These are phyloP conservation scores for Emys orbicularis DNA, from an alignment of 2,797 vertebrate species.

Conservation along the genomic window DNA sequence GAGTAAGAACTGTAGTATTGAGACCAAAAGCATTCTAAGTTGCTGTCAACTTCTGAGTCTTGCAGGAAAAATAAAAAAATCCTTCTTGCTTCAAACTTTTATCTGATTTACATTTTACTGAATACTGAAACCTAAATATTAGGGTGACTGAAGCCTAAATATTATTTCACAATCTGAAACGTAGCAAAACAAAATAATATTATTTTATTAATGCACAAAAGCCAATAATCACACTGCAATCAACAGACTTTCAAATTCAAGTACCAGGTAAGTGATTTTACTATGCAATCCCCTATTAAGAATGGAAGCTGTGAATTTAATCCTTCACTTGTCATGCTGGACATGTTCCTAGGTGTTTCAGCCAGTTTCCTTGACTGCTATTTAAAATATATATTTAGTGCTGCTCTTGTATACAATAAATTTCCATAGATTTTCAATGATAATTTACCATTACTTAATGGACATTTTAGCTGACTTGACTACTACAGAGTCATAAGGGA, in stretches of 20 bases:
- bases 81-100: rapidly evolving
- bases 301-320: not conserved
- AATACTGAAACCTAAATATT: not conserved
- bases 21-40: not conserved
- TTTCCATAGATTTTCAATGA: not conserved
- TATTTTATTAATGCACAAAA: not conserved
- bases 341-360: not conserved
- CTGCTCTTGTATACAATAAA: not conserved
- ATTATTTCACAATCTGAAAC: slow-evolving; percentile 27
- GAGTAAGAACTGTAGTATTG: not conserved
- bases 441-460: not conserved
- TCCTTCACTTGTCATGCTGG: not conserved
- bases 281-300: not conserved
- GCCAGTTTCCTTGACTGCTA: not conserved
- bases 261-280: not conserved
- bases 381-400: not conserved
- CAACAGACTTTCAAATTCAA: not conserved
- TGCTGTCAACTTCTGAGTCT: not conserved
- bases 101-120: not conserved
- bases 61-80: slow-evolving; percentile 29
- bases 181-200: not conserved
- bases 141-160: not conserved
- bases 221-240: not conserved
- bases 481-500: not conserved
- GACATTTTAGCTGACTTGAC: not conserved